Base-by-base conservation (phyloP, 2,888 invertebrate genomes). In the Eupithecia insigniata region DNA sequence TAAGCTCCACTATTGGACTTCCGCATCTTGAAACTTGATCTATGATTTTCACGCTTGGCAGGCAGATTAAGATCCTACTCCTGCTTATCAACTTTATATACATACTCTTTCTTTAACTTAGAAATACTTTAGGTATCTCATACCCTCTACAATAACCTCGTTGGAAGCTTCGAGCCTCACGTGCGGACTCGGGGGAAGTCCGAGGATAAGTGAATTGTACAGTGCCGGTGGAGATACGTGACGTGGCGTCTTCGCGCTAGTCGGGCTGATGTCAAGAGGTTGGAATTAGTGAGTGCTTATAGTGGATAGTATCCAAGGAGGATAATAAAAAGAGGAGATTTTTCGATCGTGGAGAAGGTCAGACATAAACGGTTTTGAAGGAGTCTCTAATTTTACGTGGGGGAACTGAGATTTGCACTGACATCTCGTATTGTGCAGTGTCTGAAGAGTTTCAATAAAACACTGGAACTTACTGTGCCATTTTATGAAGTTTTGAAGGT, bases 151-250 rank as follows among this genome's bases (percentile, higher is more conserved):
- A 67, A 69, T 74, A 74, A 74, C 71, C 67, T 74, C 69, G 69
- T 74, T 74, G 69, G 69, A 67, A 73, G 58, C 65, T 67, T 51
- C 66, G 39, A 34, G 67, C 67, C 74, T 71, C 74, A 71, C 71
- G 74, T 74, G 69, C 71, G 18, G 69, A 61, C 74, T 74, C 74
- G n/a, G 39, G 71, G 74, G 74, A 74, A 71, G 74, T 71, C 74
- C 69, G 51, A 28, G 28, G 62, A 58, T 74, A 74, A 74, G 71
- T 74, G 74, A 74, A 74, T 74, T 74, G 74, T 71, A 69, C 71
- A 60, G 74, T 68, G 55, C 55, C 26, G 67, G 67, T 71, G 62
- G 66, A 66, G 60, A 46, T 73, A 75, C 75, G 75, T 75, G 75
- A 69, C 51, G 69, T n/a, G 66, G 68, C 28, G 70, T 58, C 28